These are phyloP conservation scores for Notamacropus eugenii DNA, from an alignment of 2,797 vertebrate genomes.

Conservation along the genomic window DNA sequence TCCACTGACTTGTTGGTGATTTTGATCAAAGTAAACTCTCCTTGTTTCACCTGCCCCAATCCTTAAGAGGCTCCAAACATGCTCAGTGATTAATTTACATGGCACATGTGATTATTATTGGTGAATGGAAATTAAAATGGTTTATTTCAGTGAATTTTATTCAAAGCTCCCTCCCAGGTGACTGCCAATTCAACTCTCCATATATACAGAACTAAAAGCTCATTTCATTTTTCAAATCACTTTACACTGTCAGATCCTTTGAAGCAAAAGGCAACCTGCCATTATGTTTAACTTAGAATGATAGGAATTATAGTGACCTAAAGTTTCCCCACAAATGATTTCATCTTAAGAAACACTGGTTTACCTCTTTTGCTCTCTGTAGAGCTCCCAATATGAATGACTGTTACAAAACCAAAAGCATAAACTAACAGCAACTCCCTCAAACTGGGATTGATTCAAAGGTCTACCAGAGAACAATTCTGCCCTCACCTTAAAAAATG, in stretches of 20 bases:
- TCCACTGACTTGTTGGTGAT: neutral
- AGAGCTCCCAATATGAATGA: constrained; percentile 64
- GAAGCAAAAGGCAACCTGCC: constrained; percentile 68
- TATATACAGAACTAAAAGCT: neutral
- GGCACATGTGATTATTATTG: constrained; percentile 36
- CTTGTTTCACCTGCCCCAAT: constrained; percentile 35
- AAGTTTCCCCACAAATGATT: constrained; percentile 69
- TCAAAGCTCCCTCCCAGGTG: constrained; percentile 41
- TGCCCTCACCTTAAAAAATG: constrained; percentile 53
- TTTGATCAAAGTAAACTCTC: constrained; percentile 48
- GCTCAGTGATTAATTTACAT: neutral
- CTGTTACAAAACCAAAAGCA: constrained; percentile 49
- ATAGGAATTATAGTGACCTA: constrained; percentile 72
- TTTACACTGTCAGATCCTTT: neutral
- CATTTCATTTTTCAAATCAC: constrained; percentile 67
- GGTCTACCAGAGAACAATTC: constrained; percentile 32
- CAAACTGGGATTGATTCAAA: constrained; percentile 65
- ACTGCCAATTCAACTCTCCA: neutral
- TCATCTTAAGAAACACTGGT: constrained; percentile 66
- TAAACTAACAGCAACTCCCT: constrained; percentile 74
- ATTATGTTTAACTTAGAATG: constrained; percentile 57
- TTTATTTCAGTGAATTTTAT: constrained; percentile 56
- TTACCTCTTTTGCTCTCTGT: constrained; percentile 65
- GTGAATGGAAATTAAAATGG: constrained; percentile 24
- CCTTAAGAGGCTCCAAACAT: constrained; percentile 23